Percentiles rank a stretch among this genome's conserved stretches.
Evolutionary conservation across 2,113 vertebrate species (phyloP).

Genomic region (Callospermophilus lateralis): DNA sequence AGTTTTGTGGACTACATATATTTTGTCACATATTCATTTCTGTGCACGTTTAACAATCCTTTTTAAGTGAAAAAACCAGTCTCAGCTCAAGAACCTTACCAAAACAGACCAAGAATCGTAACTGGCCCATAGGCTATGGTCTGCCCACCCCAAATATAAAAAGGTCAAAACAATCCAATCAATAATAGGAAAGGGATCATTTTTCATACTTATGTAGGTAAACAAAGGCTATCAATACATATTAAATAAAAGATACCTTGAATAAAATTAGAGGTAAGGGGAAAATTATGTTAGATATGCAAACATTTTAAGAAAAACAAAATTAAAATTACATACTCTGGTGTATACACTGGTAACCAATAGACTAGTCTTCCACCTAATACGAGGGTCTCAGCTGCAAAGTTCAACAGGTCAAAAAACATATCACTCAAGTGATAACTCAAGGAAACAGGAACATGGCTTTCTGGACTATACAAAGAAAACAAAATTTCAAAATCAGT

Average conservation of each 20-base stretch:
- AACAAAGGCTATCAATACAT: slow-evolving; percentile 28
- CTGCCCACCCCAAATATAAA: background rate
- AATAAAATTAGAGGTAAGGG: background rate
- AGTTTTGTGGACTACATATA: background rate
- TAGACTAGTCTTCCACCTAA: slow-evolving; percentile 96
- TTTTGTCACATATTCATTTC: background rate
- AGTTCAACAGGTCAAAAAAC: slow-evolving; percentile 96
- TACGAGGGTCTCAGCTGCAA: slow-evolving; percentile 94
- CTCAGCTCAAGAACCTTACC: background rate
- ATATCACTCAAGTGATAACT: slow-evolving; percentile 98
- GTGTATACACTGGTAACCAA: slow-evolving; percentile 96
- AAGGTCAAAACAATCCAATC: slow-evolving; percentile 15
- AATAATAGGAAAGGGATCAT: background rate
- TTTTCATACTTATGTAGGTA: background rate
- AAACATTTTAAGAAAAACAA: slow-evolving; percentile 62
- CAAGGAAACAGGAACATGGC: slow-evolving; percentile 94
- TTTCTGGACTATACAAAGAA: slow-evolving; percentile 90
- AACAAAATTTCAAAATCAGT: slow-evolving; percentile 70
- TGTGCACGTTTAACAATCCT: background rate
- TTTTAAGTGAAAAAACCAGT: slow-evolving; percentile 10
- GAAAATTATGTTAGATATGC: background rate
- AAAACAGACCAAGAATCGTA: background rate
- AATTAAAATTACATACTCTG: slow-evolving; percentile 92
- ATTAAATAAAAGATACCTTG: slow-evolving; percentile 45
- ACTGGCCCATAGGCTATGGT: background rate